A percentile compares a stretch with the other conserved stretches of the same genome.
phyloP scores from a whole-genome alignment of 2,888 invertebrate species.

The Trilocha varians region DNA sequence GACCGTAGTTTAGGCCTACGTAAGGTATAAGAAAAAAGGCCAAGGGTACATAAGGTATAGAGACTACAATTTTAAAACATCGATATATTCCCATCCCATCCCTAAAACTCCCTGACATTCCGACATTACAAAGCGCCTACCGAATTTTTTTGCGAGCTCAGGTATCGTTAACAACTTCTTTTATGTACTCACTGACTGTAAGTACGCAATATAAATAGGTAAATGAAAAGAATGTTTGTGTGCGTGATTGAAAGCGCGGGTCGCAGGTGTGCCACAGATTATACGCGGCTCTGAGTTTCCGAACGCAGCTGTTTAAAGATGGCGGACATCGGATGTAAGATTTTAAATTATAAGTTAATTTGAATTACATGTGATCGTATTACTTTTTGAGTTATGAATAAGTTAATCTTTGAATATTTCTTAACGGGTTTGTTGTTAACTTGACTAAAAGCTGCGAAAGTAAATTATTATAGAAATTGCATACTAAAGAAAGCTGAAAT shows the following conservation, averaged over 20 bases:
- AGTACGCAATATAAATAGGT: conserved; percentile 9
- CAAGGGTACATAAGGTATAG: too few relatives aligned
- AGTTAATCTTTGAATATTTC: too few relatives aligned
- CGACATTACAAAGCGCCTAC: background rate
- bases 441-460: too few relatives aligned
- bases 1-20: too few relatives aligned
- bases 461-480: too few relatives aligned
- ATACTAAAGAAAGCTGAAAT: too few relatives aligned
- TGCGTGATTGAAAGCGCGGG: conserved; percentile 11
- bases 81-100: background rate
- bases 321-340: background rate
- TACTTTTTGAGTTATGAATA: too few relatives aligned
- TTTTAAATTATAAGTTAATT: background rate
- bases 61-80: conserved; percentile 9
- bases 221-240: conserved; percentile 2
- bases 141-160: conserved; percentile 5
- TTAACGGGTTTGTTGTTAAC: too few relatives aligned
- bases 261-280: conserved; percentile 35
- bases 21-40: too few relatives aligned
- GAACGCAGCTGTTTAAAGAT: background rate
- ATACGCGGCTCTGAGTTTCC: conserved; percentile 13
- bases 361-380: background rate
- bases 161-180: conserved; percentile 5
- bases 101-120: background rate
- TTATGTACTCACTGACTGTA: conserved; percentile 10